Conservation (phyloP, 2,888 invertebrate species). For the Neoascia interrupta region DNA sequence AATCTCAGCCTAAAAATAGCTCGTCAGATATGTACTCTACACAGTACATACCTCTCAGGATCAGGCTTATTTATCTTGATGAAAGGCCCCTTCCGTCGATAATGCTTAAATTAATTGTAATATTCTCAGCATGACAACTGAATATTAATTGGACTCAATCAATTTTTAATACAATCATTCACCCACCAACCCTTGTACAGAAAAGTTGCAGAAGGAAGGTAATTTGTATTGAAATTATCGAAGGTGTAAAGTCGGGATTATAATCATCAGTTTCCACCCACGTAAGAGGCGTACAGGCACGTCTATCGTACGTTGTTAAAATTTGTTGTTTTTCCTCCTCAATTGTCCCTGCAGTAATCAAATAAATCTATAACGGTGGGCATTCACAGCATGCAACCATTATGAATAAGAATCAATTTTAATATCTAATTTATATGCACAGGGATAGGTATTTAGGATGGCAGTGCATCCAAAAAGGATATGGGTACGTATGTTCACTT, state of each 20-base stretch:
- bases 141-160: constrained; percentile 80
- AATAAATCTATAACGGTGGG: not conserved
- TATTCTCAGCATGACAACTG: constrained; percentile 76
- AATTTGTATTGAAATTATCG: not conserved
- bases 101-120: constrained; percentile 80
- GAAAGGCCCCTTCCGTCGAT: constrained; percentile 76
- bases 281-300: too few species aligned
- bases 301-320: constrained; percentile 44
- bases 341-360: constrained; percentile 26
- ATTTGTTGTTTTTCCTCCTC: constrained; percentile 53
- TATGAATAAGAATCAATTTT: constrained; percentile 70
- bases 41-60: too few species aligned
- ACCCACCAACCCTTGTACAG: not conserved
- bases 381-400: constrained; percentile 49
- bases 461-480: constrained; percentile 57
- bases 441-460: constrained; percentile 64
- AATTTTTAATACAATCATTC: constrained; percentile 74
- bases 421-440: constrained; percentile 70
- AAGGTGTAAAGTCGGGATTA: constrained; percentile 50
- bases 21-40: too few species aligned
- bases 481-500: constrained; percentile 10
- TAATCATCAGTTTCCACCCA: not conserved
- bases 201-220: too few species aligned
- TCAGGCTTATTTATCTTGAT: too few species aligned
- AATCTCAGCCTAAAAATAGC: too few species aligned